Percentiles rank a stretch among this genome's conserved stretches.
These are phyloP conservation scores for Sinocyclocheilus rhinocerous DNA, from an alignment of 2,113 vertebrate species.

Conservation along the genomic window DNA sequence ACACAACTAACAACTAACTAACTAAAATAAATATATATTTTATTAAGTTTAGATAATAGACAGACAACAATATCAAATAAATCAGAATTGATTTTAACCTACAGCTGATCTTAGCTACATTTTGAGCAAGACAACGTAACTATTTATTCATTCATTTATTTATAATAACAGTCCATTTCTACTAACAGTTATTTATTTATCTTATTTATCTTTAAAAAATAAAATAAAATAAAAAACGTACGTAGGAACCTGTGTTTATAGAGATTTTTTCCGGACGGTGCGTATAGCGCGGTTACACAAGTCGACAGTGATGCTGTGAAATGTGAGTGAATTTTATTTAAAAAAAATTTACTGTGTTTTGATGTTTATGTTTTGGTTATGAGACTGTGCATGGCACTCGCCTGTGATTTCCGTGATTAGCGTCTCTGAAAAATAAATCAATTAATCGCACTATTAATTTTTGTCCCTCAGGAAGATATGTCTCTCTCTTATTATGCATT, in stretches of 20 bases:
- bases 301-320: slow-evolving; percentile 10
- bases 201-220: no score
- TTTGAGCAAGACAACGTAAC: no score
- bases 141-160: no score
- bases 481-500: not conserved
- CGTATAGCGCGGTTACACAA: not conserved
- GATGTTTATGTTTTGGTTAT: not conserved
- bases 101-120: not conserved
- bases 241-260: no score
- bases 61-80: not conserved
- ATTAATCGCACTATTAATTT: no score
- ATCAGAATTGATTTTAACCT: not conserved
- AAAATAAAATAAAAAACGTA: no score
- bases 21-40: not conserved
- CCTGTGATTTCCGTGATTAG: not conserved
- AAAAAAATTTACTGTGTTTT: not conserved
- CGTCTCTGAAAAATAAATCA: not conserved
- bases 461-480: not conserved
- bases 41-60: not conserved
- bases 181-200: not conserved
- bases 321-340: not conserved
- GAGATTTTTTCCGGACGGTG: no score
- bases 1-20: not conserved
- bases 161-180: no score
- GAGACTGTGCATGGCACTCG: not conserved